phyloP scores from a whole-genome alignment of 1,140 invertebrate species.

The Drosophila insularis region DNA sequence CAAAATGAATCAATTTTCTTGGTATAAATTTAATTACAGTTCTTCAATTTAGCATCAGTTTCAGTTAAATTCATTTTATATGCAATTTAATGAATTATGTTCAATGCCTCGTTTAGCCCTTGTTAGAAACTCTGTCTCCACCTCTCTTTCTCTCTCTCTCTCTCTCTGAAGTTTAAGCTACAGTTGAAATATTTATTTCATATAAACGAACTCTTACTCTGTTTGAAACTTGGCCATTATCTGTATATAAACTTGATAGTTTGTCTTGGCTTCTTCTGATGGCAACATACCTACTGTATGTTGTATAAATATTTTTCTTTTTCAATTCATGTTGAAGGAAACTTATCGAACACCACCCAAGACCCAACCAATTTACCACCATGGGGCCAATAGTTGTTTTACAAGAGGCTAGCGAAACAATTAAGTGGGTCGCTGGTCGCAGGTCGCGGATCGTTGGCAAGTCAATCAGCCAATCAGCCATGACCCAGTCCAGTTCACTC shows the following conservation, averaged over 20 bases:
- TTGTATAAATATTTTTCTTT: conserved; percentile 8
- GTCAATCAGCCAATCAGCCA: conserved; percentile 73
- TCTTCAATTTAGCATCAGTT: too few relatives aligned
- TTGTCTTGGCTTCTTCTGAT: background rate
- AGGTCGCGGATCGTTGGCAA: conserved; percentile 60
- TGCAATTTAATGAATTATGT: too few relatives aligned
- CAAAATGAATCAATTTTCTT: too few relatives aligned
- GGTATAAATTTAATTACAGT: too few relatives aligned
- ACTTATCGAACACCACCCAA: background rate
- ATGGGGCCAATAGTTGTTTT: conserved; percentile 38
- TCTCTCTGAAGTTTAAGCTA: background rate
- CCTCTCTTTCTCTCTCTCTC: too few relatives aligned
- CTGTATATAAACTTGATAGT: background rate
- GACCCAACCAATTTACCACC: too few relatives aligned
- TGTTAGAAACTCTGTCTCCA: too few relatives aligned
- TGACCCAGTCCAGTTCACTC: conserved; percentile 27
- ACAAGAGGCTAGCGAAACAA: conserved; percentile 50
- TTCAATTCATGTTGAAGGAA: background rate
- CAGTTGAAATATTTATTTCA: background rate
- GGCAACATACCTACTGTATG: background rate
- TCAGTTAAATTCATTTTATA: too few relatives aligned
- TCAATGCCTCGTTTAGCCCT: too few relatives aligned
- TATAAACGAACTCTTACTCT: background rate
- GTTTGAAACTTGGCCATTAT: background rate
- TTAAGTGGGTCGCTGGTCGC: conserved; percentile 59